Evolutionary conservation across 2,888 invertebrate species (phyloP).

Genomic region (Heteromurus nitidus): DNA sequence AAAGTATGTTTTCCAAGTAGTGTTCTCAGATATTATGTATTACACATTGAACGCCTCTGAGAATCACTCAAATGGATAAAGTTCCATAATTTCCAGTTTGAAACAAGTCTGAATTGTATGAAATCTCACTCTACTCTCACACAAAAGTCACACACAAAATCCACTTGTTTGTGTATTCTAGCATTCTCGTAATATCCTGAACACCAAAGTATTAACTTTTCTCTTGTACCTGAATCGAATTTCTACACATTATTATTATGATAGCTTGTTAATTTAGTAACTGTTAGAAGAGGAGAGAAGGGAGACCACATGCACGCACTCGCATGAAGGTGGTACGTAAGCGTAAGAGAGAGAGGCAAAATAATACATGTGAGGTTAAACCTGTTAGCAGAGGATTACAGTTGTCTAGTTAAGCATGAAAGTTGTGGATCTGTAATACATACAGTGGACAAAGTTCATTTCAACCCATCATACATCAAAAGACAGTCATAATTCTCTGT

Average conservation of each 20-base stretch:
- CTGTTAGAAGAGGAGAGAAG: constrained; percentile 16
- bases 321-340: constrained; percentile 10
- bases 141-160: neutral
- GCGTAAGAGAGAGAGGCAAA: too few species aligned
- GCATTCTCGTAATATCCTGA: too few species aligned
- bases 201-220: too few species aligned
- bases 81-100: too few species aligned
- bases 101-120: too few species aligned
- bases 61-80: constrained; percentile 16
- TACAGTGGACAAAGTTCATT: constrained; percentile 60
- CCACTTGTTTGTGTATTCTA: constrained; percentile 6
- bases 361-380: neutral
- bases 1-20: too few species aligned
- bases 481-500: constrained; percentile 55
- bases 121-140: neutral
- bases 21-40: too few species aligned
- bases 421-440: constrained; percentile 52
- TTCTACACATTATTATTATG: constrained; percentile 40
- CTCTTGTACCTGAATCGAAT: constrained; percentile 53
- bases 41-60: too few species aligned
- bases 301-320: neutral
- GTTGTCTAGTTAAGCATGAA: constrained; percentile 25
- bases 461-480: constrained; percentile 64
- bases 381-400: neutral
- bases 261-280: constrained; percentile 58